Evolutionary conservation across 92 coral and sea anemone genomes (phyloP), one percentile per base, ranked within the genome.

Genomic region (Heliopora coerulea): DNA sequence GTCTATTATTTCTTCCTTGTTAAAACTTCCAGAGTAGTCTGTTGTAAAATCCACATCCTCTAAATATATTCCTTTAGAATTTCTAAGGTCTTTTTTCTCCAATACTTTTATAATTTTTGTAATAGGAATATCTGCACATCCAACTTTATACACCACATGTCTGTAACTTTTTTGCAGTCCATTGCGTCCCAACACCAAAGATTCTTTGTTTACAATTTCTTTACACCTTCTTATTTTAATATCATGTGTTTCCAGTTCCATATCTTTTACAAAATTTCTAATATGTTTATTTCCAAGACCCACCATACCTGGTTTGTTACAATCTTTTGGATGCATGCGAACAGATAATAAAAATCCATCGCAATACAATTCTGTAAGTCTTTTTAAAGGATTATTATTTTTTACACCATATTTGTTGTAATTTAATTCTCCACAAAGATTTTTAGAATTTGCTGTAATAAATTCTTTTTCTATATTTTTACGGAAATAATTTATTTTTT

Each of bases 281-380:
- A 46, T 7, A 46, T 6, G 14, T 10, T 2, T 46, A n/a, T 46
- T 46, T 2, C 17, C 10, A n/a, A 2, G 2, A 15, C 52, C n/a
- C 7, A 46, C 3, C 3, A n/a, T 46, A 46, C 7, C n/a, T 15
- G 7, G 2, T 46, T 8, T 8, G 52, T 46, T 15, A 8, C 7
- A 15, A 15, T 46, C 52, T 15, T 8, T 46, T 46, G n/a, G 2
- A 2, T 10, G 14, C 2, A 46, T n/a, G 17, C n/a, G 12, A 46
- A 46, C 10, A 15, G 12, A 46, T 46, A 46, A 2, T 6, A 46
- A 15, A 15, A 46, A 46, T 2, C 52, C 52, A 46, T 46, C 52
- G 52, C 52, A 46, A 46, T 6, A 46, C 52, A 46, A 57, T 39
- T 87, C 91, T 10, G 81, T 65, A 8, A 68, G 1, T 70, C 83